Evolutionary conservation across 2,888 invertebrate species (phyloP), one percentile per base, ranked within the genome.

Genomic region (Phorcus lineatus): DNA sequence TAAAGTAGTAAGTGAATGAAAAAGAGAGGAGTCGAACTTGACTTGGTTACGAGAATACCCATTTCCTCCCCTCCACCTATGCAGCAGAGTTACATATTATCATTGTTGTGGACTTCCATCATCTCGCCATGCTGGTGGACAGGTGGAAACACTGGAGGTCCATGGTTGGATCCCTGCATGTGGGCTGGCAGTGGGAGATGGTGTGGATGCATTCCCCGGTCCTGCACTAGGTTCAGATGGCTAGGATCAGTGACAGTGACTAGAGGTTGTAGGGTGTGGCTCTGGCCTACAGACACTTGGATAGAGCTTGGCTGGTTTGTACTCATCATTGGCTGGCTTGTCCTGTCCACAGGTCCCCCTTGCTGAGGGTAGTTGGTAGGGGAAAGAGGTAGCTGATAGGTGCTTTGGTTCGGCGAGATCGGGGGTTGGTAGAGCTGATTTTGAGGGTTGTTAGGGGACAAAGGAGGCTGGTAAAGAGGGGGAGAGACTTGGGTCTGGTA

Each of bases 381-480:
- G 31, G 81, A 74, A 0, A 81, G 57, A 3, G 83, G 74, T 0
- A 79, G 16, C 40, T 83, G 84, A 2, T 80, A 80, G 6, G 82
- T 67, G 62, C 81, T 83, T 9, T 81, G 62, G 9, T 79, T 81
- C 4, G 82, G 80, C 16, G 84, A 83, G 67, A 82, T 80, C 28
- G 81, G 80, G 36, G 82, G 70, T 52, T 82, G 82, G 57, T 79
- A 80, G 3, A n/a, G n/a, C n/a, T n/a, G n/a, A n/a, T n/a, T n/a
- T n/a, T n/a, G n/a, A n/a, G n/a, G n/a, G n/a, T n/a, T n/a, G n/a
- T n/a, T n/a, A n/a, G n/a, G n/a, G n/a, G n/a, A n/a, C 40, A 40
- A 7, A 2, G 70, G 70, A n/a, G 70, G 31, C 40, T 70, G 70
- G 40, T 70, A 70, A n/a, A 36, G 36, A 36, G 31, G 36, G 3